Percentiles rank a stretch among this genome's conserved stretches.
Evolutionary conservation across 2,888 invertebrate genomes (phyloP).

Genomic region (Pachymerium ferrugineum): DNA sequence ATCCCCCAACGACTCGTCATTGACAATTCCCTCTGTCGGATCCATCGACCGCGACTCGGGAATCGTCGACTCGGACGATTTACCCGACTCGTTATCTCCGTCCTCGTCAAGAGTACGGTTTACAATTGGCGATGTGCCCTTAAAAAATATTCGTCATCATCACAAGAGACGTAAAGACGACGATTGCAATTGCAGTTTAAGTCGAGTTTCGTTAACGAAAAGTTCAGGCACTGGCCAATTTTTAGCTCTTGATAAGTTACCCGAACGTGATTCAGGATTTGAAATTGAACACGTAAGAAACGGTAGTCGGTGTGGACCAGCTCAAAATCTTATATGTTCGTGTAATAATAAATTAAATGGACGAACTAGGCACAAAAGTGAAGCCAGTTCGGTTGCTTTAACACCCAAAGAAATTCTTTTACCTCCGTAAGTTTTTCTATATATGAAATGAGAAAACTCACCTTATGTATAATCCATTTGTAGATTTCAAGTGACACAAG

Average conservation of each 20-base stretch:
- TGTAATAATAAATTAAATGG: too few relatives aligned
- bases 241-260: too few relatives aligned
- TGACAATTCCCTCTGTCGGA: too few relatives aligned
- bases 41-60: slow-evolving; percentile 29
- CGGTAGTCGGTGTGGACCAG: too few relatives aligned
- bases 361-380: not conserved
- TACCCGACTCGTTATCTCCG: not conserved
- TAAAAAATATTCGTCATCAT: slow-evolving; percentile 33
- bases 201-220: not conserved
- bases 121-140: slow-evolving; percentile 36
- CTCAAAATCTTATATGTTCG: too few relatives aligned
- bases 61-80: not conserved
- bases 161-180: not conserved
- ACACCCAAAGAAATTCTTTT: not conserved
- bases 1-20: too few relatives aligned
- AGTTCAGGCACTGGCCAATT: too few relatives aligned
- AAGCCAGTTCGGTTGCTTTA: not conserved
- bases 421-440: not conserved
- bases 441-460: not conserved
- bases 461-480: not conserved
- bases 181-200: too few relatives aligned
- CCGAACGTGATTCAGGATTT: too few relatives aligned
- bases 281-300: too few relatives aligned
- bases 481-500: slow-evolving; percentile 33
- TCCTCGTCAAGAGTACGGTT: slow-evolving; percentile 33